phyloP scores from a whole-genome alignment of 2,888 invertebrate species.

The Eupithecia insigniata region DNA sequence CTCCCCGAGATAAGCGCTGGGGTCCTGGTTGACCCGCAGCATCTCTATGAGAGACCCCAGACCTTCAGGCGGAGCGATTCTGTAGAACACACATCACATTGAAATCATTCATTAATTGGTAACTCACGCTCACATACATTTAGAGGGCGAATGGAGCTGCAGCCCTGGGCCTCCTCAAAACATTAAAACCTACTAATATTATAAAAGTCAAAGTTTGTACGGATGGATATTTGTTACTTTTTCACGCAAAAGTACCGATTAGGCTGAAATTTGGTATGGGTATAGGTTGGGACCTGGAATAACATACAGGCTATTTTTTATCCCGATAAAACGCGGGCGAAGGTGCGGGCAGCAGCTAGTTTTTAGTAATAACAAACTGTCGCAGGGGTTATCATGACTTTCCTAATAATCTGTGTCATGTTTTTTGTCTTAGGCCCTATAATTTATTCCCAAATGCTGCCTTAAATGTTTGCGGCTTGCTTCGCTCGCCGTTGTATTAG shows the following conservation, averaged over 20 bases:
- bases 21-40: constrained; percentile 89
- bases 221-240: no score
- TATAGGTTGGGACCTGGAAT: no score
- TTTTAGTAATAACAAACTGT: not conserved
- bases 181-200: no score
- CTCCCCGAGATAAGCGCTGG: constrained; percentile 89
- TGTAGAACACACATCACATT: not conserved
- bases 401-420: not conserved
- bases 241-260: no score
- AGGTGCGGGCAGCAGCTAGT: no score
- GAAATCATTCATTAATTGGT: not conserved
- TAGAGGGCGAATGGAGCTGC: not conserved
- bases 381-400: not conserved
- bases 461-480: no score
- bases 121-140: not conserved
- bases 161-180: not conserved
- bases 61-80: constrained; percentile 90
- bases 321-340: no score
- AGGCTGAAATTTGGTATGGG: no score
- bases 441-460: no score
- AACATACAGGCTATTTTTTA: no score
- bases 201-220: no score
- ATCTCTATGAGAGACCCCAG: constrained; percentile 92
- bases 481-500: not conserved
- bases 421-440: no score